Base-by-base conservation (phyloP, 2,113 vertebrate genomes). In the Phoxinus phoxinus region DNA sequence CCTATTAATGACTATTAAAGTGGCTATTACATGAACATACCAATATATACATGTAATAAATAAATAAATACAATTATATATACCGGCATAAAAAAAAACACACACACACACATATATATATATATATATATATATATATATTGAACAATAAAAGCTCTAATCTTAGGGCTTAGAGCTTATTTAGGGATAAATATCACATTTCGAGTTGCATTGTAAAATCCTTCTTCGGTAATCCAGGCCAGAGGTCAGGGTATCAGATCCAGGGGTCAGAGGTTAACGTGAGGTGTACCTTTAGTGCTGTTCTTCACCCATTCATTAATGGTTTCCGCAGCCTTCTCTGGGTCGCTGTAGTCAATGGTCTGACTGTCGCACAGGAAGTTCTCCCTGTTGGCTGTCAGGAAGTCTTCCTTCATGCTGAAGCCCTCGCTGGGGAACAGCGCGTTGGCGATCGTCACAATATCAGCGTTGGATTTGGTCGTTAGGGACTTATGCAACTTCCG, bases 271-370 rank as follows among this genome's bases (percentile, higher is more conserved):
- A 32, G 63, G 17, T 69, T 19, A 61, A 25, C 1, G n/a, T 25
- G 10, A 37, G 67, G 9, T 69, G 11, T 89, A 98, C 97, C 97
- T 89, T 95, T 94, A 69, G 97, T 99, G 89, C 95, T 96, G 41
- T 98, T 97, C 89, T 93, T 96, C 83, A 97, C 96, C 98, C 98
- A 99, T 2, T 89, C 37, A 11, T 99, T 99, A 91, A 99, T 96
- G 85, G 92, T 84, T n/a, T 95, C 94, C 11, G 96, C 95, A 35
- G 97, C 97, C 48, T 46, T 32, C n/a, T 90, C 72, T 0, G 95
- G 91, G 85, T 96, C 91, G 46, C 92, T 92, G 1, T 97, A 99
- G 94, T 97, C 91, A 87, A 97, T 79, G 0, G 85, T 94, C 86
- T 89, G 94, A 90, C 94, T 95, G 30, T 95, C 94, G 83, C 96